phyloP scores from a whole-genome alignment of 2,888 invertebrate genomes.

The Resseliella maxima region DNA sequence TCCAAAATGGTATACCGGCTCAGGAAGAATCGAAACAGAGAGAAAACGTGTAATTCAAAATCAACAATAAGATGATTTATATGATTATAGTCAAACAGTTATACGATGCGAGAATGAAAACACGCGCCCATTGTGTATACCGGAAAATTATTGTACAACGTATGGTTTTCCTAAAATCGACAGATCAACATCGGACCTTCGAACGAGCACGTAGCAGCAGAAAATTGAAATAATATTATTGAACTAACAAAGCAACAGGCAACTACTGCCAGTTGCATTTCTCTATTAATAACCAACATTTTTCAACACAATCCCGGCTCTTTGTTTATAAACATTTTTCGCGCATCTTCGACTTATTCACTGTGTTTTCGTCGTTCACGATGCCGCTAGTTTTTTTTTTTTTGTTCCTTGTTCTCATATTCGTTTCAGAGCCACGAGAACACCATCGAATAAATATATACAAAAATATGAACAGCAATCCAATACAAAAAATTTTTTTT shows the following conservation, averaged over 20 bases:
- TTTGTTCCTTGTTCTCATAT: neutral
- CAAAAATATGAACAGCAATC: neutral
- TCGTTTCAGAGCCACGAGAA: neutral
- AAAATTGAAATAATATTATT: too few relatives aligned
- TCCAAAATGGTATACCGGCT: neutral
- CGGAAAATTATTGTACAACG: conserved; percentile 4
- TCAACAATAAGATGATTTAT: conserved; percentile 38
- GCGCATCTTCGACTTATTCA: conserved; percentile 20
- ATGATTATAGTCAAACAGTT: neutral
- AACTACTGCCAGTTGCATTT: conserved; percentile 37
- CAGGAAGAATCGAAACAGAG: neutral
- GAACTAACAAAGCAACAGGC: neutral
- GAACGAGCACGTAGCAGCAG: neutral
- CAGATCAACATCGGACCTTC: neutral
- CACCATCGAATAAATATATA: neutral
- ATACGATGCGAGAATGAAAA: neutral
- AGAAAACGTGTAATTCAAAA: neutral
- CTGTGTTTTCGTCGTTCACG: neutral
- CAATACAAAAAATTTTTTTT: neutral
- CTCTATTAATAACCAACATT: conserved; percentile 27
- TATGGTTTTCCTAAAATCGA: neutral
- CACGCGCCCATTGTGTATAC: neutral
- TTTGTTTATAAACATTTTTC: conserved; percentile 53
- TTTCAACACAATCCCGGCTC: conserved; percentile 29
- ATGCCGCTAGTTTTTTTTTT: neutral